Percentiles rank a stretch among this genome's conserved stretches.
Evolutionary conservation across 2,797 vertebrate genomes (phyloP).

Genomic region (Chromobotia macracanthus): DNA sequence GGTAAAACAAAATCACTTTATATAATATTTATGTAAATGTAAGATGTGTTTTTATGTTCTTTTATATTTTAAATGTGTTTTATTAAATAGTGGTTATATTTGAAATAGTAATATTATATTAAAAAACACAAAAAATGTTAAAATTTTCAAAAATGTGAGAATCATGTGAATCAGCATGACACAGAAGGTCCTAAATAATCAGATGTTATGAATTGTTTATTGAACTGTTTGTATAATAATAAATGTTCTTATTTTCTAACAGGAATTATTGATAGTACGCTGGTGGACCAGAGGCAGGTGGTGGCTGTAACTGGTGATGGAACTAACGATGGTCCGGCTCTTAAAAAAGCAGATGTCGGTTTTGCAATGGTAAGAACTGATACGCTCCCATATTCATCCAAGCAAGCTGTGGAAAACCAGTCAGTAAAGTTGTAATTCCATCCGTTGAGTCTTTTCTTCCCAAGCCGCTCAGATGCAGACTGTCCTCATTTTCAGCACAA

Average conservation of each 20-base stretch:
- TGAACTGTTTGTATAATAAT: neutral
- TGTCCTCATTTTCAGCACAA: slow-evolving; percentile 53
- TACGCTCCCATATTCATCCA: neutral
- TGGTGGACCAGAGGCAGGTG: slow-evolving; percentile 93
- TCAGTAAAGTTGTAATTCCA: slow-evolving; percentile 22
- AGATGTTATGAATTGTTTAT: neutral
- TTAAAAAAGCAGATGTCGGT: slow-evolving; percentile 98
- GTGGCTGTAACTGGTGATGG: slow-evolving; percentile 98
- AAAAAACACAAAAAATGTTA: neutral
- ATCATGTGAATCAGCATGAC: neutral
- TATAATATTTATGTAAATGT: no score
- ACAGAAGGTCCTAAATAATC: neutral
- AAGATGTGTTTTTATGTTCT: no score
- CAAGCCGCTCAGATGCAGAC: slow-evolving; percentile 37
- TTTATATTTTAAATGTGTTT: no score
- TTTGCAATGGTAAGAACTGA: slow-evolving; percentile 91
- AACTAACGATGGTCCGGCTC: slow-evolving; percentile 95
- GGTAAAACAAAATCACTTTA: no score
- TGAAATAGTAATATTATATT: no score
- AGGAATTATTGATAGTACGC: slow-evolving; percentile 98
- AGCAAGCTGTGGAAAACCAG: slow-evolving; percentile 23
- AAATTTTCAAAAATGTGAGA: neutral
- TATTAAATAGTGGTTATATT: no score
- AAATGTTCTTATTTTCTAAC: slow-evolving; percentile 48
- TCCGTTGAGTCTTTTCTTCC: slow-evolving; percentile 29